Base-by-base conservation (phyloP, 2,888 invertebrate genomes). In the Clitarchus hookeri region DNA sequence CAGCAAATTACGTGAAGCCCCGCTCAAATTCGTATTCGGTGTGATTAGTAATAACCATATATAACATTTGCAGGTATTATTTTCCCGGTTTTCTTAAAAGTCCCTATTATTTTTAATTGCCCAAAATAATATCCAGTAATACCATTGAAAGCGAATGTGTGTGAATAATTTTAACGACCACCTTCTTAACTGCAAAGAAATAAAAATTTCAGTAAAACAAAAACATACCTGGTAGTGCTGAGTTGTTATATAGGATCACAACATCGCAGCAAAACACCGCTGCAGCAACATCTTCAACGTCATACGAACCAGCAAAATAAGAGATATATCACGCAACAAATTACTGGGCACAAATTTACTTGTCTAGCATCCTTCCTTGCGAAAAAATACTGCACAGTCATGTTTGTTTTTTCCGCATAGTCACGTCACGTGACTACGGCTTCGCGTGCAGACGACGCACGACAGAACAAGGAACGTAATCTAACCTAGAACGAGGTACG, bases 361-460 rank as follows among this genome's bases (percentile, higher is more conserved):
- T 65, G 48, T 16, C 48, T 1, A n/a, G 23, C 65, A 65, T 23
- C 16, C 65, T 65, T 65, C 3, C 65, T 65, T 8, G 65, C 65
- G 65, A 65, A 65, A 65, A 65, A 65, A 65, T 65, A 65, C 65
- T 65, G 65, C 65, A 65, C n/a, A 65, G 65, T 65, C 65, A 65
- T 65, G 65, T 65, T 65, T 65, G 65, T 65, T 65, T 16, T 65
- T 65, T 65, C 65, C 65, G 65, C 65, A 65, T 65, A n/a, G 65
- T 65, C 65, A 65, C 16, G 65, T 65, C 65, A 65, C 65, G 65
- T 65, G 65, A 65, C n/a, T 1, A 65, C 65, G 8, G 19, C 8
- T 0, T 2, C 11, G 16, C n/a, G 19, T 65, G 65, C 65, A 65
- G 65, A 65, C 65, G 65, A 65, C 65, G 16, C 16, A 65, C 65